Evolutionary conservation across 2,797 vertebrate species (phyloP), one percentile per base, ranked within the genome.

Genomic region (Spinibarbus caldwelli): DNA sequence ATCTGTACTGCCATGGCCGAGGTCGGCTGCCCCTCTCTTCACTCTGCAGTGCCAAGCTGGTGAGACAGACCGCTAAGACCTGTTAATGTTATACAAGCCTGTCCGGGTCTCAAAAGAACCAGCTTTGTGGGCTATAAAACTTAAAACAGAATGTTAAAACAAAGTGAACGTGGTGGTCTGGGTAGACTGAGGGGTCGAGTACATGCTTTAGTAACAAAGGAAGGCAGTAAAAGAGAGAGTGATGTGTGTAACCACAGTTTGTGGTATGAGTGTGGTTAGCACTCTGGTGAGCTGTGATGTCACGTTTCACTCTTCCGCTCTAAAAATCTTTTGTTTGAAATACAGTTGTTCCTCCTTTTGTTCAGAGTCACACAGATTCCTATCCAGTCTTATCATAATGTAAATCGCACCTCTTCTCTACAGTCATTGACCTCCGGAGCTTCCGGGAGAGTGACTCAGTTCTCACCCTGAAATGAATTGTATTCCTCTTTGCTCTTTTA

Each of bases 31-130:
- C 94, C 43, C 95, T 98, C 95, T 99, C 98, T 19, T 92, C 91
- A 89, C 97, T 99, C 75, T 98, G 97, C 94, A 96, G 94, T 86
- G 91, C 96, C 93, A 99, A 99, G 92, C 98, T 97, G 87, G 98
- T 99, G 86, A 87, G 95, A 89, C 64, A 66, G 68, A 87, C 49
- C 62, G 29, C 45, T 23, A 73, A 45, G 26, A 80, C 29, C 67
- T 26, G 31, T 84, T 80, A 80, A 78, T 68, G 17, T 77, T 78
- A 57, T 72, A 80, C 70, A 38, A 87, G 80, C 31, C 77, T 79
- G 12, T 78, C n/a, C 23, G 36, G 86, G 52, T 62, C 70, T 82
- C 71, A 76, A 19, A 67, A 23, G 71, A 7, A 57, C 36, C 70
- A 75, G 29, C 59, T 59, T 57, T 62, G 62, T 72, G 41, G 70